phyloP scores from a whole-genome alignment of 2,888 invertebrate species.

The Stenchaetothrips biformis region DNA sequence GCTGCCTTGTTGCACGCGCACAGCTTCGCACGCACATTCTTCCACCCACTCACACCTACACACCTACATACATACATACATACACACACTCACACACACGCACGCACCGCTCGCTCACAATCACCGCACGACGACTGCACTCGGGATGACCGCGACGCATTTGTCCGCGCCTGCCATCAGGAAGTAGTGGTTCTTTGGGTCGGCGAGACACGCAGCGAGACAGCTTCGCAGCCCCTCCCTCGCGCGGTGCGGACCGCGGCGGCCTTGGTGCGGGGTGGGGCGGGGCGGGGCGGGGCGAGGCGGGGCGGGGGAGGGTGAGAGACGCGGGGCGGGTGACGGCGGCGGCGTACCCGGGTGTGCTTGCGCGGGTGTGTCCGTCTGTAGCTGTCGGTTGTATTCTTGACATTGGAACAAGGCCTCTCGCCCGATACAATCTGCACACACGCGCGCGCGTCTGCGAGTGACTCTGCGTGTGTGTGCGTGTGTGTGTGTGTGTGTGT shows the following conservation, averaged over 20 bases:
- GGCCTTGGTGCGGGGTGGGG: neutral
- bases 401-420: constrained; percentile 20
- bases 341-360: constrained; percentile 8
- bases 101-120: too few relatives aligned
- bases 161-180: too few relatives aligned
- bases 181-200: too few relatives aligned
- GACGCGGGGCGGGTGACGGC: neutral
- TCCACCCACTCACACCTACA: too few relatives aligned
- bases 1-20: too few relatives aligned
- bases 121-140: too few relatives aligned
- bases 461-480: neutral
- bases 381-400: neutral
- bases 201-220: too few relatives aligned
- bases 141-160: too few relatives aligned
- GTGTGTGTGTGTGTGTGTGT: neutral
- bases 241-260: neutral
- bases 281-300: neutral
- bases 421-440: neutral
- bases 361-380: neutral
- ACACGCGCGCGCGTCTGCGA: neutral
- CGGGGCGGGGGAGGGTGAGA: neutral
- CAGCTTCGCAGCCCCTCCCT: neutral
- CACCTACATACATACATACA: too few relatives aligned
- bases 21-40: too few relatives aligned
- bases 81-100: too few relatives aligned